These are phyloP conservation scores for Blastobasis adustella DNA, from an alignment of 2,888 invertebrate genomes.

Conservation along the genomic window DNA sequence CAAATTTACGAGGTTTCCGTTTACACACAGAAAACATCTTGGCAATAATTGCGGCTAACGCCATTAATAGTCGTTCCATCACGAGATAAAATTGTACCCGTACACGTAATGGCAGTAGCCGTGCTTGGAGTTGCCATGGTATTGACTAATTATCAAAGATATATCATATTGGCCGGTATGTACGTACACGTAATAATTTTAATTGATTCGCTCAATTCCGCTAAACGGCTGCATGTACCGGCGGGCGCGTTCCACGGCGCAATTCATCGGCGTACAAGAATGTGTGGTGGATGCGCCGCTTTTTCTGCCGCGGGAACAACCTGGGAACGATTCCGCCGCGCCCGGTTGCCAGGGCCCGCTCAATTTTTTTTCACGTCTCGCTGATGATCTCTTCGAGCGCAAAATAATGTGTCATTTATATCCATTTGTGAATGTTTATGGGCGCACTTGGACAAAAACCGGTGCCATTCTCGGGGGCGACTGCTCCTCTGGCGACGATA, in stretches of 20 bases:
- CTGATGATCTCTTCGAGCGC: constrained; percentile 36
- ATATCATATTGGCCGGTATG: too few relatives aligned
- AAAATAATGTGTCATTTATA: constrained; percentile 45
- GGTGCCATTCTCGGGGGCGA: constrained; percentile 19
- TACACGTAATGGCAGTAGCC: too few relatives aligned
- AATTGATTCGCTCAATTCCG: constrained; percentile 1
- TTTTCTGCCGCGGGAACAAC: constrained; percentile 27
- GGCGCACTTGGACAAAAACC: constrained; percentile 27
- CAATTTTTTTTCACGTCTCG: constrained; percentile 38
- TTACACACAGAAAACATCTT: too few relatives aligned
- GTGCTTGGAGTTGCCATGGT: too few relatives aligned
- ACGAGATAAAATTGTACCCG: too few relatives aligned
- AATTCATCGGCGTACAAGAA: constrained; percentile 37
- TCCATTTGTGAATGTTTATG: constrained; percentile 39
- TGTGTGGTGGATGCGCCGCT: constrained; percentile 32
- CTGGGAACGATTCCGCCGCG: constrained; percentile 37
- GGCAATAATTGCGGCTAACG: too few relatives aligned
- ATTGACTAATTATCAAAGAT: too few relatives aligned
- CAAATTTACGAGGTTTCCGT: too few relatives aligned
- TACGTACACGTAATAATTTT: not conserved
- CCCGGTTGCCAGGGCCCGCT: constrained; percentile 32
- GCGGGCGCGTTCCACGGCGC: constrained; percentile 29
- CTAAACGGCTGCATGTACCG: constrained; percentile 13
- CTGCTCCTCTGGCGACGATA: too few relatives aligned
- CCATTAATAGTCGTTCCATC: too few relatives aligned